Evolutionary conservation across 2,797 vertebrate species (phyloP).

Genomic region (Acanthornis magna): DNA sequence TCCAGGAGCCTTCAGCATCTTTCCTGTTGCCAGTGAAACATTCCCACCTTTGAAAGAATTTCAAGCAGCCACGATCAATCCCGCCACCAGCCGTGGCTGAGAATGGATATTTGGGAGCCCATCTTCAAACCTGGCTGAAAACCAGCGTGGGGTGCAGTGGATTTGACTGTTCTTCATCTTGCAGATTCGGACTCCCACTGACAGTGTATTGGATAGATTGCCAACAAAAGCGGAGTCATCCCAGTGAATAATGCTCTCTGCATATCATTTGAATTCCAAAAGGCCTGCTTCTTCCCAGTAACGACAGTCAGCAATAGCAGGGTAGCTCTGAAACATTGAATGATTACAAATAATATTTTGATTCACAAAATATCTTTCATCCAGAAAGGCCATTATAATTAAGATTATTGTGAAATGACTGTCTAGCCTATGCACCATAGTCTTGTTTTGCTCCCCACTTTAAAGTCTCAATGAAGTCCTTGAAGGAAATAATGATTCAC

Average conservation of each 20-base stretch:
- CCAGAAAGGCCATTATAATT: neutral
- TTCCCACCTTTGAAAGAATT: neutral
- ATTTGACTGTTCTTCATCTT: neutral
- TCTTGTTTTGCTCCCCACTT: neutral
- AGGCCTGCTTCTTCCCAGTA: neutral
- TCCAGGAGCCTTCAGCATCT: neutral
- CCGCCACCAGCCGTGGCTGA: neutral
- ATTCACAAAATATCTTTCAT: neutral
- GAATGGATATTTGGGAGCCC: neutral
- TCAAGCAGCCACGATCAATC: neutral
- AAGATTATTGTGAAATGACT: neutral
- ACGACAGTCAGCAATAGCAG: neutral
- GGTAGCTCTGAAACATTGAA: slow-evolving; percentile 8
- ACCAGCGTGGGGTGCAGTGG: neutral
- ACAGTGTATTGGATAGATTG: neutral
- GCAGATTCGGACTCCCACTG: neutral
- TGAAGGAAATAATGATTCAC: neutral
- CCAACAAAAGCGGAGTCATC: neutral
- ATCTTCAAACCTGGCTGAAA: slow-evolving; percentile 4
- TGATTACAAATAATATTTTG: neutral
- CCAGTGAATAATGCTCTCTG: neutral
- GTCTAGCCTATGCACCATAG: fast-evolving
- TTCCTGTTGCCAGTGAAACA: neutral
- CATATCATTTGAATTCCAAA: slow-evolving; percentile 20
- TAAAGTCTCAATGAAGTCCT: neutral